Base-by-base conservation (phyloP, 2,113 vertebrate genomes). In the Apteryx mantelli region DNA sequence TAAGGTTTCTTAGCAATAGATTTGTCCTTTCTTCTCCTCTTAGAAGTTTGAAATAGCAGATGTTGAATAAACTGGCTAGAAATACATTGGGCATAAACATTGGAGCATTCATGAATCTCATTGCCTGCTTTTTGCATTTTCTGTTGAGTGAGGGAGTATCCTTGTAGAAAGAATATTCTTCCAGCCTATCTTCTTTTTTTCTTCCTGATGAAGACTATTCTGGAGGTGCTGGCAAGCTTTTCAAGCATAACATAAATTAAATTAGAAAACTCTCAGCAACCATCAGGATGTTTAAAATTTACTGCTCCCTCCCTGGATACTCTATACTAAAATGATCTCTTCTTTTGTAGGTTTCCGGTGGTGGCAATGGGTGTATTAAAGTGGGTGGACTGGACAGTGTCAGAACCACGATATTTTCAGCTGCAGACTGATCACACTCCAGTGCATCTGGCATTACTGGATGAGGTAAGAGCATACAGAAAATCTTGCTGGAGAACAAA, bases 341-440 rank as follows among this genome's bases (percentile, higher is more conserved):
- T 30, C 60, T 48, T 7, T 61, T 80, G 24, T 63, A 99, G 99
- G 96, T 99, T 99, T 94, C 99, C 99, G 9, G 99, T 99, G 53
- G 99, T 99, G 53, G 99, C 99, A 3, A 99, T 99, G 99, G 99
- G 99, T 8, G 99, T 99, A 50, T 94, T 99, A 71, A 99, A 99
- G 91, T 99, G 99, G 99, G 99, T 99, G 68, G 99, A 99, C n/a
- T 99, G 99, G 99, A 99, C 99, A 0, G 99, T 99, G 56, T 99
- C 99, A 8, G 99, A 99, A 84, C 99, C 99, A 4, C 98, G 99
- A 16, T 99, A 99, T 97, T 99, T 99, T 96, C 99, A 99, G 97
- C 98, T 99, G 58, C 99, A 99, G 98, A 99, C 99, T 0, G 99
- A 99, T 96, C 99, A 99, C 96, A 99, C 99, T 5, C 99, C 99